These are phyloP conservation scores for Orchestia grillus DNA, from an alignment of 1,140 invertebrate species.

Conservation along the genomic window DNA sequence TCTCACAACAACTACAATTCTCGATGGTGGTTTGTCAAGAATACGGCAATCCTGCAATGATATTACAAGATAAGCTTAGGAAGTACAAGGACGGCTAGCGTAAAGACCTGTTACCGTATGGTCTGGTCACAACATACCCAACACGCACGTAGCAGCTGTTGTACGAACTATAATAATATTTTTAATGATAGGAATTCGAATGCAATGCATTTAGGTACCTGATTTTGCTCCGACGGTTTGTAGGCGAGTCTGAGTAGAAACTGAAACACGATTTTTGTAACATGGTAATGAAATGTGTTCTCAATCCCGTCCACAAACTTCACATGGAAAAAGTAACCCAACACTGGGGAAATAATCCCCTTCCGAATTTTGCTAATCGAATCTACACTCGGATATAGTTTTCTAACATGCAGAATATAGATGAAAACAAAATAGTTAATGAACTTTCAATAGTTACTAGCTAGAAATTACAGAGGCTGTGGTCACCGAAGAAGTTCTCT, in stretches of 20 bases:
- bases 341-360: not conserved
- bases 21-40: not conserved
- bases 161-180: not conserved
- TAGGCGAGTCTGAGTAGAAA: not conserved
- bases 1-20: slow-evolving; percentile 11
- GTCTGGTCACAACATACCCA: slow-evolving; percentile 21
- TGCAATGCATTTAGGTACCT: not conserved
- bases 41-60: slow-evolving; percentile 12
- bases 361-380: not conserved
- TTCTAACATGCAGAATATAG: not conserved
- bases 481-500: too few species aligned
- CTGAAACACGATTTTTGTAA: not conserved
- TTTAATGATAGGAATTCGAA: too few species aligned
- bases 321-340: not conserved
- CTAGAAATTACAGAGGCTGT: too few species aligned
- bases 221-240: not conserved
- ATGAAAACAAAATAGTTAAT: not conserved
- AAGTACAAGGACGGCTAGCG: slow-evolving; percentile 53
- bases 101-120: slow-evolving; percentile 37
- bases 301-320: not conserved
- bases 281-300: not conserved
- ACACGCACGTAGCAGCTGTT: slow-evolving; percentile 10
- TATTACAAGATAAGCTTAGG: slow-evolving; percentile 51
- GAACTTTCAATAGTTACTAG: too few species aligned
- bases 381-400: not conserved